phyloP scores from a whole-genome alignment of 2,888 invertebrate species.

The Ochropleura plecta region DNA sequence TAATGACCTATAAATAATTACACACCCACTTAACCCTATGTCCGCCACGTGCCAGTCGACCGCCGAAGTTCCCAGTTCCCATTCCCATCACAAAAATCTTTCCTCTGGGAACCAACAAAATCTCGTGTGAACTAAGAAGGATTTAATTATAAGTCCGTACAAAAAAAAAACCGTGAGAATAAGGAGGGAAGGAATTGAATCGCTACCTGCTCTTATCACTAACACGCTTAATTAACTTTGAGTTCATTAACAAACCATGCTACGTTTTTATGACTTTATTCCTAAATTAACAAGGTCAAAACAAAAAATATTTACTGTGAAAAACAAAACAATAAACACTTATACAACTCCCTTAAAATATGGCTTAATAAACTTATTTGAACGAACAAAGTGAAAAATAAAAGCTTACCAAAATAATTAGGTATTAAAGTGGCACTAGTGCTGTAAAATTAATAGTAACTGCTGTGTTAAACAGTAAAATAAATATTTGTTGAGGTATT shows the following conservation, averaged over 20 bases:
- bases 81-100: slow-evolving; percentile 41
- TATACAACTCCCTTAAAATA: slow-evolving; percentile 20
- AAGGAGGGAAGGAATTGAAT: slow-evolving; percentile 30
- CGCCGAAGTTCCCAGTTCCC: slow-evolving; percentile 60
- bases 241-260: slow-evolving; percentile 11
- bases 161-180: slow-evolving; percentile 58
- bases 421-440: slow-evolving; percentile 14
- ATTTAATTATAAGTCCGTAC: slow-evolving; percentile 32
- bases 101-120: slow-evolving; percentile 55
- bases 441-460: slow-evolving; percentile 20
- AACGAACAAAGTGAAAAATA: slow-evolving; percentile 8
- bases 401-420: slow-evolving; percentile 26
- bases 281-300: slow-evolving; percentile 2
- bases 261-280: slow-evolving; percentile 24
- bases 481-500: slow-evolving; percentile 42
- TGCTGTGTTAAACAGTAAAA: slow-evolving; percentile 40
- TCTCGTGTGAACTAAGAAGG: slow-evolving; percentile 59
- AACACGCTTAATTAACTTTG: slow-evolving; percentile 23
- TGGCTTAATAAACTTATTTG: slow-evolving; percentile 17
- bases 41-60: slow-evolving; percentile 53
- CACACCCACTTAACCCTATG: slow-evolving; percentile 48
- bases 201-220: slow-evolving; percentile 59
- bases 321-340: slow-evolving; percentile 11
- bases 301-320: slow-evolving; percentile 6
- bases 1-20: slow-evolving; percentile 19